Base-by-base conservation (phyloP, 1,140 invertebrate species). In the Microplitis mediator region DNA sequence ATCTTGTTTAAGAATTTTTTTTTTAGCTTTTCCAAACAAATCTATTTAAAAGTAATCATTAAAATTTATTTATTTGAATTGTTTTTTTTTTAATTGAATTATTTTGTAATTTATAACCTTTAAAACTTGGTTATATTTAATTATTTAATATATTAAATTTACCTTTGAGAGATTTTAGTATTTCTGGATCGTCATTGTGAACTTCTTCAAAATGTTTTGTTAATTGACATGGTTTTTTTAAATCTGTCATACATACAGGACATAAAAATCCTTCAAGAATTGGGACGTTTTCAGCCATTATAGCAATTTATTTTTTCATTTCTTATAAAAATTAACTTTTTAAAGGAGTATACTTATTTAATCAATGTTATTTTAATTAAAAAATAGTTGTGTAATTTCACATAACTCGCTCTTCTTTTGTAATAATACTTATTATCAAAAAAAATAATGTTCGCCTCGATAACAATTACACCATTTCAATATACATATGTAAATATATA, bases 181-280 rank as follows among this genome's bases (percentile, higher is more conserved):
- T 91, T 85, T 95, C 95, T 80, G 95, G 93, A 82, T 97, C 95
- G 82, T 97, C 95, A 75, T 94, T 91, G 82, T 98, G 96, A 72
- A 91, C 88, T 73, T 93, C 92, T 84, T 97, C 94, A 87, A 97
- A 98, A 85, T 98, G 96, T 74, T 90, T 90, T 50, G 95, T 93
- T 71, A 98, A 88, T 80, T 94, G 91, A 66, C 90, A 89, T 5
- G 95, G 91, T 16, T 94, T 93, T 79, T 94, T 94, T 14, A 97
- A 90, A 85, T 98, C 95, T 58, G 92, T 92, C 87, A 95, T 93
- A 82, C 97, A 98, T 80, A 97, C 95, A 0, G 97, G 96, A 86
- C 97, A 98, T 3, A 98, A 88, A 82, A 98, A 97, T 5, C 97
- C 97, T 85, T 98, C 96, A 69, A 95, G 86, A 70, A 96, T 92